Conservation (phyloP, 1,140 invertebrate genomes). For the Zaprionus africanus region DNA sequence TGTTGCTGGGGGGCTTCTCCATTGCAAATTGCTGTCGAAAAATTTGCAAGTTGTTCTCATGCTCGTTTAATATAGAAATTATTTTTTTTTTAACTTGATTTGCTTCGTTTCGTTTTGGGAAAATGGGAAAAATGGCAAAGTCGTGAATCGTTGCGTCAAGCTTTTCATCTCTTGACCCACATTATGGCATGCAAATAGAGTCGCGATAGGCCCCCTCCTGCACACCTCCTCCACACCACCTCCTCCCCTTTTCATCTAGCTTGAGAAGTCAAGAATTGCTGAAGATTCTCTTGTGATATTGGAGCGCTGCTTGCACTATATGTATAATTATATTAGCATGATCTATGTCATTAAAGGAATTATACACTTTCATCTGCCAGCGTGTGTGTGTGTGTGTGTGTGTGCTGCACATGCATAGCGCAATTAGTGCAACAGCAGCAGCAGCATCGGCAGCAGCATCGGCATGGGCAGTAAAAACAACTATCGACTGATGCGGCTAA, state of each 20-base stretch:
- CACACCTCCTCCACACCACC: too few relatives aligned
- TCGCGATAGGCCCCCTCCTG: too few relatives aligned
- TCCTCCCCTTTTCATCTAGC: not conserved
- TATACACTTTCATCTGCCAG: slow-evolving; percentile 34
- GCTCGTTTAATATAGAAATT: slow-evolving; percentile 81
- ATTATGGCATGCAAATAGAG: slow-evolving; percentile 41
- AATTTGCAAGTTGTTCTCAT: slow-evolving; percentile 74
- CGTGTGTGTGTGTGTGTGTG: slow-evolving; percentile 21
- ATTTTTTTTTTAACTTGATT: slow-evolving; percentile 40
- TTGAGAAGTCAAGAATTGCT: slow-evolving; percentile 22
- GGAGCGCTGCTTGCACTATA: slow-evolving; percentile 43
- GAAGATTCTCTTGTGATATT: slow-evolving; percentile 64
- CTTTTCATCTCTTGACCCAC: slow-evolving; percentile 47
- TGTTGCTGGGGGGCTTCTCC: slow-evolving; percentile 5
- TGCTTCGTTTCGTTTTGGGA: slow-evolving; percentile 6
- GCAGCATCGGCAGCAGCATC: slow-evolving; percentile 9
- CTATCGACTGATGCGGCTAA: slow-evolving; percentile 70
- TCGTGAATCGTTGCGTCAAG: slow-evolving; percentile 50
- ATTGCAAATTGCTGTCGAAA: slow-evolving; percentile 60
- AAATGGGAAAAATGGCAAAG: slow-evolving; percentile 38
- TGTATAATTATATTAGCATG: slow-evolving; percentile 80
- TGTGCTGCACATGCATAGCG: slow-evolving; percentile 49
- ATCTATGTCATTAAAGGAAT: slow-evolving; percentile 73
- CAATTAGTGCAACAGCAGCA: slow-evolving; percentile 68
- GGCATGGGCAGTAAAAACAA: slow-evolving; percentile 49